phyloP scores from a whole-genome alignment of 2,888 invertebrate species.

The Frankliniella intonsa region DNA sequence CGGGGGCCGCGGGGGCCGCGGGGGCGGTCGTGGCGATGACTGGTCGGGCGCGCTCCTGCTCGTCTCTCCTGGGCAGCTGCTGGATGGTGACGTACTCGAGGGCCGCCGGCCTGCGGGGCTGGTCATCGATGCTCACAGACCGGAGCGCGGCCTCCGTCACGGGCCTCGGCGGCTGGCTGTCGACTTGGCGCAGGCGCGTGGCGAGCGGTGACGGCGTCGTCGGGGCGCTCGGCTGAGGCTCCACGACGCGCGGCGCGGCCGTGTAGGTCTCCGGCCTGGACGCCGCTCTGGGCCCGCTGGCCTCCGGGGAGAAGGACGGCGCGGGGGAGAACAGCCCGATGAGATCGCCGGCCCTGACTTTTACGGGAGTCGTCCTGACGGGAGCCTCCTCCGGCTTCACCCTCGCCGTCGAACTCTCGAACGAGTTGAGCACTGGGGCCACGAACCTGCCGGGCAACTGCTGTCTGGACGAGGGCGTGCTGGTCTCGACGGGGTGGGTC shows the following conservation, averaged over 20 bases:
- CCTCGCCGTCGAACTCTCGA: neutral
- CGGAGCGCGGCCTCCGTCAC: neutral
- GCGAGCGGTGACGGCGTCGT: neutral
- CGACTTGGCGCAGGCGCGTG: neutral
- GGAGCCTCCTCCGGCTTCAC: neutral
- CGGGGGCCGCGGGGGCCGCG: neutral
- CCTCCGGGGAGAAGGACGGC: neutral
- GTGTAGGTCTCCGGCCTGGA: neutral
- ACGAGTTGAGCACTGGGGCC: neutral
- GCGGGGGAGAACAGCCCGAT: conserved; percentile 15
- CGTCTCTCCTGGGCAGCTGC: conserved; percentile 46
- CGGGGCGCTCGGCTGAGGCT: neutral
- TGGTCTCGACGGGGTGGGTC: neutral
- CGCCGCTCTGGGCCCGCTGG: neutral
- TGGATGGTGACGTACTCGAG: neutral
- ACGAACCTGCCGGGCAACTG: neutral
- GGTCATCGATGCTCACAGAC: neutral
- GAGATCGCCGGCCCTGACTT: conserved; percentile 1
- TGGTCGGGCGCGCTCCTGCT: conserved; percentile 55
- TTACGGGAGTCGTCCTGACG: neutral
- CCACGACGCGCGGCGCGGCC: neutral
- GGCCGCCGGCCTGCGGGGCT: neutral
- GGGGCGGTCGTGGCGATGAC: conserved; percentile 28
- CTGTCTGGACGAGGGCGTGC: neutral
- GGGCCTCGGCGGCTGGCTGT: neutral